Base-by-base conservation (phyloP, 2,888 invertebrate genomes). In the Drosophila picticornis region DNA sequence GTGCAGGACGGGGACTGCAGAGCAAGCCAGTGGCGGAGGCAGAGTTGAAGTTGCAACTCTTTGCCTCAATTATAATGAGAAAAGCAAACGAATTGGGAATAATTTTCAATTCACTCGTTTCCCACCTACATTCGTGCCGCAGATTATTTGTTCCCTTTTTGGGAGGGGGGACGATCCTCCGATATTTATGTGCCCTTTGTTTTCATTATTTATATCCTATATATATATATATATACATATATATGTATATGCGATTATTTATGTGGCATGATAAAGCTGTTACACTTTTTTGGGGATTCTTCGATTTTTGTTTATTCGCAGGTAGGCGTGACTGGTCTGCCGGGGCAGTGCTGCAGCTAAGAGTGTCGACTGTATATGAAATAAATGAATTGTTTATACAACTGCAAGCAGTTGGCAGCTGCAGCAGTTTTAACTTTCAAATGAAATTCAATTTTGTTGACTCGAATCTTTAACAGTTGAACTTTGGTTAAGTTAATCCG, bases 1-100 rank as follows among this genome's bases (percentile, higher is more conserved):
- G 64, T 53, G 22, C 55, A 10, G 71, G 22, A 29, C 58, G 25
- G 55, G 58, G n/a, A 40, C 40, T 36, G 27, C 25, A 34, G 40
- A 40, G 31, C 9, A 34, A 36, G 25, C 53, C 48, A 40, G 51
- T 22, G 57, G 52, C 46, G 48, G 29, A 62, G 40, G 10, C 38
- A 27, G 38, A 70, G 64, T 68, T 66, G 64, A 75, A 75, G 63
- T 43, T 40, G 80, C 69, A 63, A 68, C 75, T 64, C 66, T 40
- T 63, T 69, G 74, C 60, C 83, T 90, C 84, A 90, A 91, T 90
- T 91, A 89, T 90, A 91, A 91, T 91, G 90, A 89, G 88, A 86
- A 91, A 91, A 90, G 84, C 91, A 91, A 91, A 89, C 90, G 91
- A 91, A 91, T 84, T 90, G 91, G 72, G 91, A 91, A 91, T 91